These are phyloP conservation scores for Oceanites oceanicus DNA, from an alignment of 2,113 vertebrate species.

Conservation along the genomic window DNA sequence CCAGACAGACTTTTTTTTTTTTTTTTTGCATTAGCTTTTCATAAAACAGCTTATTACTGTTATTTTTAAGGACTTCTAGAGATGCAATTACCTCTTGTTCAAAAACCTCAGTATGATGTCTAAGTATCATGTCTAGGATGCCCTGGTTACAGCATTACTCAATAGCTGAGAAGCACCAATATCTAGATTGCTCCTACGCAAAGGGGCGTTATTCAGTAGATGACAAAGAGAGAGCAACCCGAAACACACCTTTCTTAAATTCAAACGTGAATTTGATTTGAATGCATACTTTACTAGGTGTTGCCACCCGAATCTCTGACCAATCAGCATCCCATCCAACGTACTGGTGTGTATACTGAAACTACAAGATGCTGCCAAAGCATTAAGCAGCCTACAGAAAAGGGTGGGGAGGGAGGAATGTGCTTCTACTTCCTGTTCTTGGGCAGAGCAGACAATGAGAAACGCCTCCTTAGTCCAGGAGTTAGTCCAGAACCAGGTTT, in stretches of 20 bases:
- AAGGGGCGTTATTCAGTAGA: background rate
- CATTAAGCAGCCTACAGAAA: constrained; percentile 45
- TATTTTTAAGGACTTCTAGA: background rate
- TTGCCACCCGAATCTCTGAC: background rate
- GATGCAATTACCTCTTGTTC: background rate
- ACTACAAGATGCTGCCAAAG: constrained; percentile 24
- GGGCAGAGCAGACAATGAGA: background rate
- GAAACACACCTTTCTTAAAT: background rate
- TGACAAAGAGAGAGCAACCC: background rate
- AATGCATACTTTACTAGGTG: background rate
- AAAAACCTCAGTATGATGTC: background rate
- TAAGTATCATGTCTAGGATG: background rate
- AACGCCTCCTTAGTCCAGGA: background rate
- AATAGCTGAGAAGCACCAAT: background rate
- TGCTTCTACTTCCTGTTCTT: constrained; percentile 24
- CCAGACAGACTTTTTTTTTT: background rate
- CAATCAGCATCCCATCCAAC: background rate
- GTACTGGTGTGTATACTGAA: background rate
- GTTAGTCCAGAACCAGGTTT: background rate
- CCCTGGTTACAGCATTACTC: background rate
- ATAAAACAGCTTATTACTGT: background rate
- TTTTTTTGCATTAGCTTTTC: background rate
- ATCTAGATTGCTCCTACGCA: background rate
- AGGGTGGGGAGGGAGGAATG: constrained; percentile 21
- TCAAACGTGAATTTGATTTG: background rate